These are phyloP conservation scores for Melanerpes formicivorus DNA, from an alignment of 2,113 vertebrate genomes.

Conservation along the genomic window DNA sequence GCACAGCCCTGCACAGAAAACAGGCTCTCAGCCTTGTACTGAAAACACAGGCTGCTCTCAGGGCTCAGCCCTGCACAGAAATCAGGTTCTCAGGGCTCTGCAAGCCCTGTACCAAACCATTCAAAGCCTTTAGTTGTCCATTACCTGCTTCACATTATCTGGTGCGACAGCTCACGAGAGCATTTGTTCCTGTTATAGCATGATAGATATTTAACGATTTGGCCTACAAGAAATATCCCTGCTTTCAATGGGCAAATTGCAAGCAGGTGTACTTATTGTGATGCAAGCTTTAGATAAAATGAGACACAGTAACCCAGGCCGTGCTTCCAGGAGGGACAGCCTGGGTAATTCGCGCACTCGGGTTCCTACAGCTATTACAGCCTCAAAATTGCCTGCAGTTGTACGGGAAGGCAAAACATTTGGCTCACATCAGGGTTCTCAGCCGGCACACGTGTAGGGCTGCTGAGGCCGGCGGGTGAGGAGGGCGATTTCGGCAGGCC, in stretches of 20 bases:
- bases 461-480: not conserved
- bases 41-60: no score
- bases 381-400: not conserved
- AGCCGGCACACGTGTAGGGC: not conserved
- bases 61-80: not conserved
- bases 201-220: not conserved
- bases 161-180: not conserved
- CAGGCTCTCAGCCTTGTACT: no score
- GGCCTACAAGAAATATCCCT: not conserved
- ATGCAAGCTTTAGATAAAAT: not conserved
- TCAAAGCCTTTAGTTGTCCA: not conserved
- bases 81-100: not conserved
- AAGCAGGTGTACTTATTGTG: not conserved
- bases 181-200: not conserved
- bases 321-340: not conserved
- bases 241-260: not conserved
- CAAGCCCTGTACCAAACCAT: not conserved
- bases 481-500: not conserved
- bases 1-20: no score
- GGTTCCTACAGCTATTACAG: not conserved
- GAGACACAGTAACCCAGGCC: not conserved
- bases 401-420: not conserved
- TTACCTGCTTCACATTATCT: not conserved
- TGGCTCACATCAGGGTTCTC: slow-evolving; percentile 8
- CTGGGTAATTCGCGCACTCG: not conserved